Evolutionary conservation across 2,113 vertebrate species (phyloP).

Genomic region (Heliornis fulica): DNA sequence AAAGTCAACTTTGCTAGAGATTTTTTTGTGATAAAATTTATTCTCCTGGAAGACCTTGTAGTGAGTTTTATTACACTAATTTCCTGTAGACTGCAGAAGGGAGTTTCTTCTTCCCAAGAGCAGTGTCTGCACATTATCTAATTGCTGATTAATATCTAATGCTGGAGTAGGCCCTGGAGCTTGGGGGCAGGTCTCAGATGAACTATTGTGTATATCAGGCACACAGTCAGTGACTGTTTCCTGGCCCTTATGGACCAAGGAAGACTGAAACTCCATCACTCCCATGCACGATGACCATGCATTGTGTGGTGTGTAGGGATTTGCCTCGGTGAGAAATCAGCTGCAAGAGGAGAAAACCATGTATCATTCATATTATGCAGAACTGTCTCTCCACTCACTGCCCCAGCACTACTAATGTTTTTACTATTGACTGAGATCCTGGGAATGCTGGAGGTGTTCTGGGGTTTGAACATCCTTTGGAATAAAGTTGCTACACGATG

Average conservation of each 20-base stretch:
- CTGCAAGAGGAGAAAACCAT: neutral
- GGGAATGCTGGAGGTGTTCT: neutral
- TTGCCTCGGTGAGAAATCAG: neutral
- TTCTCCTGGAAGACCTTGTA: rapidly evolving
- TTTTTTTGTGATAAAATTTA: neutral
- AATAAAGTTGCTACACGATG: neutral
- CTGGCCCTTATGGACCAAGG: neutral
- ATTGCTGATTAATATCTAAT: conserved; percentile 7
- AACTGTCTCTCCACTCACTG: neutral
- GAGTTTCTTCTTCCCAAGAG: neutral
- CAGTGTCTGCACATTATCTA: neutral
- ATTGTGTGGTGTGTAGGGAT: neutral
- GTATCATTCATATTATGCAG: neutral
- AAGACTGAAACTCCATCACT: neutral
- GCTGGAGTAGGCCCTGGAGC: neutral
- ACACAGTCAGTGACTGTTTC: neutral
- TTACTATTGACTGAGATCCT: neutral
- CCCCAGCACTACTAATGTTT: neutral
- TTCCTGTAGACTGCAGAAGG: neutral
- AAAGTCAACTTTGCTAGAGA: neutral
- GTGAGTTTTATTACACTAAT: neutral
- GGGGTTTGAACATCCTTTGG: neutral
- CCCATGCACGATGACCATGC: neutral
- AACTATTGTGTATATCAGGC: neutral
- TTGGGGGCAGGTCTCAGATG: neutral